Base-by-base conservation (phyloP, 2,797 vertebrate species). In the Argyrosomus regius region DNA sequence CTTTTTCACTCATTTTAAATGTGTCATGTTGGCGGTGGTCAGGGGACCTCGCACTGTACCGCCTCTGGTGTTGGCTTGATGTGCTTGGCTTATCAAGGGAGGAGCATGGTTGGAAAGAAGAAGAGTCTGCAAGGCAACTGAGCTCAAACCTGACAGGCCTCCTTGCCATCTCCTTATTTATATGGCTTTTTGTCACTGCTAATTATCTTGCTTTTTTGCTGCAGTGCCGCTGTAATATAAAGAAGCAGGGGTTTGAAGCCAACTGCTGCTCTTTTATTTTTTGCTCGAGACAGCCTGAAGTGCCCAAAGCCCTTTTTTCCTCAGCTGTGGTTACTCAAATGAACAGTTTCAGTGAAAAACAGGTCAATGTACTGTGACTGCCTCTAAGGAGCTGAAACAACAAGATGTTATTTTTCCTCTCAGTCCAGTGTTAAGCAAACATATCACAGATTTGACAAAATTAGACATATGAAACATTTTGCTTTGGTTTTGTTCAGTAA, bases 101-200 rank as follows among this genome's bases (percentile, higher is more conserved):
- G 72, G 61, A 68, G 45, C 43, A 53, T 26, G 28, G 43, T 54
- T 68, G 41, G 24, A 78, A 71, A 84, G 66, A 66, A 57, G 46
- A 66, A 57, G 46, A 72, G 77, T 81, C 71, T 78, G 59, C 65
- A 16, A 84, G 81, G 81, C 80, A 76, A 67, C 64, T 63, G 68
- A 65, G 75, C 78, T 77, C 63, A 52, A 88, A 72, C 80, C 76
- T 88, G 87, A 90, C 91, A 92, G 71, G 70, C 45, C 67, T 89
- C 71, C 22, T 18, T 77, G 83, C 64, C 39, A 54, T 87, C 46
- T 88, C 81, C 78, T 88, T 87, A 89, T 93, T 91, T 88, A 89
- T 83, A 87, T 83, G 77, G 62, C 85, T 85, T 90, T 92, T 94
- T 94, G 94, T 94, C 93, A 92, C 72, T 87, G 72, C 88, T 95